Percentiles rank a stretch among this genome's conserved stretches.
phyloP scores from a whole-genome alignment of 1,140 invertebrate species.

The Zaprionus vittiger region DNA sequence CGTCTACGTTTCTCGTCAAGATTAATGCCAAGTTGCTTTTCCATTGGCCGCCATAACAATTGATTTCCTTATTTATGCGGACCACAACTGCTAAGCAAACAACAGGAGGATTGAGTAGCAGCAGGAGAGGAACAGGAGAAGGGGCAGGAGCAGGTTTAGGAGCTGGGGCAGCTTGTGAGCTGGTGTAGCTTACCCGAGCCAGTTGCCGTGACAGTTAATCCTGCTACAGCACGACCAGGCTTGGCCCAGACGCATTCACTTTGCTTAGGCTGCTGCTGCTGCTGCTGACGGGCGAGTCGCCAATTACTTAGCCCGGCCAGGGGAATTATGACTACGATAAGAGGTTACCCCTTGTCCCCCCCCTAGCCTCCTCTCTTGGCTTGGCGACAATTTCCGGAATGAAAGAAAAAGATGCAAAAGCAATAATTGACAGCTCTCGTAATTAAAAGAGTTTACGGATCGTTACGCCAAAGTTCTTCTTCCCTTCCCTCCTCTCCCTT shows the following conservation, averaged over 20 bases:
- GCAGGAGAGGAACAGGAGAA: background rate
- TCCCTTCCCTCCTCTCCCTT: background rate
- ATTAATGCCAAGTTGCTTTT: slow-evolving; percentile 57
- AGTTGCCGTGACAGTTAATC: slow-evolving; percentile 70
- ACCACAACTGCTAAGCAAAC: slow-evolving; percentile 1
- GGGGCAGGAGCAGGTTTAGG: too few species aligned
- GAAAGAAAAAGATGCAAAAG: slow-evolving; percentile 2
- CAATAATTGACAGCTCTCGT: slow-evolving; percentile 33
- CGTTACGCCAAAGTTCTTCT: background rate
- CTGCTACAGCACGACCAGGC: slow-evolving; percentile 11
- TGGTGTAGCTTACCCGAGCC: slow-evolving; percentile 5
- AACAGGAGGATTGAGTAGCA: background rate
- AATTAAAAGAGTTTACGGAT: slow-evolving; percentile 27
- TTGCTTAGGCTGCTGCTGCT: slow-evolving; percentile 19
- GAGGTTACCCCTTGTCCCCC: background rate
- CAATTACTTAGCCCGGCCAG: slow-evolving; percentile 37
- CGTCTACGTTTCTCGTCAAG: slow-evolving; percentile 36
- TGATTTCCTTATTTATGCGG: slow-evolving; percentile 69
- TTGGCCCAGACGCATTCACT: slow-evolving; percentile 40
- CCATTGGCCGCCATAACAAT: slow-evolving; percentile 62
- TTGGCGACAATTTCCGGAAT: slow-evolving; percentile 20
- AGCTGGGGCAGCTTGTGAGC: background rate
- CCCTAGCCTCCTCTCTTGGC: background rate
- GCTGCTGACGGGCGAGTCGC: slow-evolving; percentile 20
- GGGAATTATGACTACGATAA: slow-evolving; percentile 33